These are phyloP conservation scores for Drosophila borborema DNA, from an alignment of 2,888 invertebrate species.

Conservation along the genomic window DNA sequence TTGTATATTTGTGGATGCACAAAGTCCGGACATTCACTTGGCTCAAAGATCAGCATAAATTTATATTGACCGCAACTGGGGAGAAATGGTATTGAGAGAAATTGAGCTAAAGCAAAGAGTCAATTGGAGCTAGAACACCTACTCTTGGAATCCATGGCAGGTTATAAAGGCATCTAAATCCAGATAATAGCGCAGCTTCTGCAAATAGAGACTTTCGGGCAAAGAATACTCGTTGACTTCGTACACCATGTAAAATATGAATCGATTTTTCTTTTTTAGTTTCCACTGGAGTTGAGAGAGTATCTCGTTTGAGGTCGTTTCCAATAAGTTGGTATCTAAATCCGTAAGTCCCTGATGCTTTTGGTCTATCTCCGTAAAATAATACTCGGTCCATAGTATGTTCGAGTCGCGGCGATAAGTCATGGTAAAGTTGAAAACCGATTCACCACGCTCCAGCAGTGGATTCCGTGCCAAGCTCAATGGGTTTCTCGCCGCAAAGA, in stretches of 20 bases:
- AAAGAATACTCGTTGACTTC: slow-evolving; percentile 36
- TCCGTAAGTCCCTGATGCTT: background rate
- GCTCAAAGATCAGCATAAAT: slow-evolving; percentile 89
- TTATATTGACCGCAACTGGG: slow-evolving; percentile 85
- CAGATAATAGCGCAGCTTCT: slow-evolving; percentile 38
- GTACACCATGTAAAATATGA: slow-evolving; percentile 53
- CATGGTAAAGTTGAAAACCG: slow-evolving; percentile 57
- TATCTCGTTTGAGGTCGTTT: background rate
- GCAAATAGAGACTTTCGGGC: slow-evolving; percentile 52
- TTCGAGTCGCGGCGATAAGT: slow-evolving; percentile 66
- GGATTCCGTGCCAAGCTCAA: slow-evolving; percentile 3
- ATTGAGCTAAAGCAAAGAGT: background rate
- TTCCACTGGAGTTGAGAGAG: background rate
- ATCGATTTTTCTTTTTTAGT: slow-evolving; percentile 15
- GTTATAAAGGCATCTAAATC: slow-evolving; percentile 29
- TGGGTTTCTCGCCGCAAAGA: slow-evolving; percentile 18
- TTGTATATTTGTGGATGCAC: slow-evolving; percentile 87
- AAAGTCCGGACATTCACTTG: slow-evolving; percentile 88
- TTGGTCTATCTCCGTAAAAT: slow-evolving; percentile 20
- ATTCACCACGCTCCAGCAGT: background rate
- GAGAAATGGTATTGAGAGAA: background rate
- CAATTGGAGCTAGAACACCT: background rate
- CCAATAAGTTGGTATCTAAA: background rate
- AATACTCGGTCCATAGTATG: slow-evolving; percentile 42
- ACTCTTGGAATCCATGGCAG: slow-evolving; percentile 43